Evolutionary conservation across 2,797 vertebrate genomes (phyloP).

Genomic region (Ambastaia sidthimunki): DNA sequence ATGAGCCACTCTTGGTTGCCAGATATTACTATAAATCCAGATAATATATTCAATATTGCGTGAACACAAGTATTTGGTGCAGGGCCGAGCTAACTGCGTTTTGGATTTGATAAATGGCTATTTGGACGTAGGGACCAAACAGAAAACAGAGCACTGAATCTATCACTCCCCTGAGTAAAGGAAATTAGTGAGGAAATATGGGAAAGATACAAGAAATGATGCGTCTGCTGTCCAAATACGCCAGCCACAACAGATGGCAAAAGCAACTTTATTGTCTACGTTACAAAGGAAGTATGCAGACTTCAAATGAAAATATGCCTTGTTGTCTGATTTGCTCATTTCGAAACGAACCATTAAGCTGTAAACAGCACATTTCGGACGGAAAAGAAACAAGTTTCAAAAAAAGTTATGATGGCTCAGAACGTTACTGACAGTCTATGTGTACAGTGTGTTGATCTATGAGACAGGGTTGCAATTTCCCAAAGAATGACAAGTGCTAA

Average conservation of each 20-base stretch:
- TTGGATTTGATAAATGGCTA: constrained; percentile 53
- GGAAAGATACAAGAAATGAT: constrained; percentile 23
- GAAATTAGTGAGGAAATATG: constrained; percentile 27
- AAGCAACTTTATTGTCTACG: neutral
- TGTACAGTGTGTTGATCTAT: too few relatives aligned
- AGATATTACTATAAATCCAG: constrained; percentile 56
- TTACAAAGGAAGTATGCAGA: constrained; percentile 7
- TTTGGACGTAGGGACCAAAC: constrained; percentile 19
- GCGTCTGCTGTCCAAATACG: neutral
- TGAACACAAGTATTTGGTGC: constrained; percentile 31
- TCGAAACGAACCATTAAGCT: constrained; percentile 18
- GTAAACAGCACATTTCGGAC: constrained; percentile 7
- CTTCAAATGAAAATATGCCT: constrained; percentile 10
- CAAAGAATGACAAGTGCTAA: too few relatives aligned
- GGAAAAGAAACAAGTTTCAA: constrained; percentile 1
- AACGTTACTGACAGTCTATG: neutral
- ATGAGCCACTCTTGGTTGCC: constrained; percentile 50
- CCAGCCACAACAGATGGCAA: constrained; percentile 19
- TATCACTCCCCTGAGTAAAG: constrained; percentile 20
- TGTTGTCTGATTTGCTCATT: constrained; percentile 22
- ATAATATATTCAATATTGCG: constrained; percentile 47
- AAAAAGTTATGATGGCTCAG: neutral
- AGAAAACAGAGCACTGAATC: constrained; percentile 13
- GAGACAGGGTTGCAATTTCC: too few relatives aligned
- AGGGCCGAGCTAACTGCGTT: constrained; percentile 51